A percentile compares a stretch with the other conserved stretches of the same genome.
Conservation (phyloP, 2,113 vertebrate species). For the Charina bottae region DNA sequence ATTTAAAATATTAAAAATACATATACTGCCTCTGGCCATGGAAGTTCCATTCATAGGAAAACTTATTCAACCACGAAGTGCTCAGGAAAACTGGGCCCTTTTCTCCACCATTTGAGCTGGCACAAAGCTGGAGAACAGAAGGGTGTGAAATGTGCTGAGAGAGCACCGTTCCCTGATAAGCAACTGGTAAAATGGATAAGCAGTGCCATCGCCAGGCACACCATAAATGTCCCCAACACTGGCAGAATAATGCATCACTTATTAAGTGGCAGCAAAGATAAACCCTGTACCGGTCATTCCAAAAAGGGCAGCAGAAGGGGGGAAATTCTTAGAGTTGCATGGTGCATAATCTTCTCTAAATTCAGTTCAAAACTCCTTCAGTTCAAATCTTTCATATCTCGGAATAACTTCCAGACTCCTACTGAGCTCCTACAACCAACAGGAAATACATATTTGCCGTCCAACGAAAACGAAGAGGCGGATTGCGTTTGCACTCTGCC, state of each 20-base stretch:
- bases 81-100: too few species aligned
- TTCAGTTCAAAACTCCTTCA: not conserved
- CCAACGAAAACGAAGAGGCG: not conserved
- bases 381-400: not conserved
- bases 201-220: rapidly evolving
- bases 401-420: not conserved
- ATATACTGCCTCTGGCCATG: too few species aligned
- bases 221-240: constrained; percentile 9
- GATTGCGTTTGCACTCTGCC: not conserved
- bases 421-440: not conserved
- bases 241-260: not conserved
- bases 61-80: not conserved
- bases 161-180: constrained; percentile 51
- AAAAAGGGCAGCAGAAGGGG: not conserved
- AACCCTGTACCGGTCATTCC: not conserved
- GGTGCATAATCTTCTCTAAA: rapidly evolving
- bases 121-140: rapidly evolving
- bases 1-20: not conserved
- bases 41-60: not conserved
- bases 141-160: rapidly evolving
- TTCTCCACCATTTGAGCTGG: not conserved
- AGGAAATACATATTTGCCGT: not conserved
- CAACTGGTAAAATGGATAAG: constrained; percentile 9
- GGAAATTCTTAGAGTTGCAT: not conserved
- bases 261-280: constrained; percentile 48